A percentile compares a stretch with the other conserved stretches of the same genome.
phyloP scores from a whole-genome alignment of 2,113 vertebrate species.

The Scalopus aquaticus region DNA sequence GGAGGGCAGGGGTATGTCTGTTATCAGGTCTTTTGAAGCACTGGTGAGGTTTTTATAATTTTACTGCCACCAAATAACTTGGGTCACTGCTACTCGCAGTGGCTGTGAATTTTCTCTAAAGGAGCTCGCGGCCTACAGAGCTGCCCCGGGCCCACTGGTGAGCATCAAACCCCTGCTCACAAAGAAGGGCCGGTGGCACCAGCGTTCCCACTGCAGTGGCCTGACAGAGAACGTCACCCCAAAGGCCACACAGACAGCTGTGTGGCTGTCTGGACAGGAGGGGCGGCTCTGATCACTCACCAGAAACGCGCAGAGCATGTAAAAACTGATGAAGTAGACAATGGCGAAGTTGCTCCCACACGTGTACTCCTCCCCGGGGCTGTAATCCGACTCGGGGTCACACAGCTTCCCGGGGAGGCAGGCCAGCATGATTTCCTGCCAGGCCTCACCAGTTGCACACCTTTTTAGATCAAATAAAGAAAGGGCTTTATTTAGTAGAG shows the following conservation, averaged over 20 bases:
- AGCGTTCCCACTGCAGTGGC: rapidly evolving
- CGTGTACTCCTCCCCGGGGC: constrained; percentile 93
- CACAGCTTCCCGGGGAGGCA: constrained; percentile 96
- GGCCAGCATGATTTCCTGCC: constrained; percentile 99
- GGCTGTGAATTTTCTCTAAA: neutral
- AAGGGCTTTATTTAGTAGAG: neutral
- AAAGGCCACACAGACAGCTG: neutral
- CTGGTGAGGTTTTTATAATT: neutral
- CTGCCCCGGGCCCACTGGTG: neutral
- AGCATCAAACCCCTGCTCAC: neutral
- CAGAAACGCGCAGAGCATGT: constrained; percentile 99
- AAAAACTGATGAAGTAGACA: constrained; percentile 98
- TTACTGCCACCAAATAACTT: neutral
- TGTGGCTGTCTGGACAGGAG: no score
- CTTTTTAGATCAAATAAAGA: constrained; percentile 78
- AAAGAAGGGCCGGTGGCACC: neutral
- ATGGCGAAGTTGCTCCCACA: constrained; percentile 98
- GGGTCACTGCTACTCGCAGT: neutral
- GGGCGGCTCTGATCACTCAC: constrained; percentile 79
- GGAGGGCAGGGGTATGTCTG: no score
- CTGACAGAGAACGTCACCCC: neutral
- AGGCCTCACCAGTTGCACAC: constrained; percentile 98
- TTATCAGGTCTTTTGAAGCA: neutral
- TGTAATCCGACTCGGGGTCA: constrained; percentile 95
- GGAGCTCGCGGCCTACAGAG: neutral